Base-by-base conservation (phyloP, 2,797 vertebrate genomes). In the Scomberomorus guttatus region DNA sequence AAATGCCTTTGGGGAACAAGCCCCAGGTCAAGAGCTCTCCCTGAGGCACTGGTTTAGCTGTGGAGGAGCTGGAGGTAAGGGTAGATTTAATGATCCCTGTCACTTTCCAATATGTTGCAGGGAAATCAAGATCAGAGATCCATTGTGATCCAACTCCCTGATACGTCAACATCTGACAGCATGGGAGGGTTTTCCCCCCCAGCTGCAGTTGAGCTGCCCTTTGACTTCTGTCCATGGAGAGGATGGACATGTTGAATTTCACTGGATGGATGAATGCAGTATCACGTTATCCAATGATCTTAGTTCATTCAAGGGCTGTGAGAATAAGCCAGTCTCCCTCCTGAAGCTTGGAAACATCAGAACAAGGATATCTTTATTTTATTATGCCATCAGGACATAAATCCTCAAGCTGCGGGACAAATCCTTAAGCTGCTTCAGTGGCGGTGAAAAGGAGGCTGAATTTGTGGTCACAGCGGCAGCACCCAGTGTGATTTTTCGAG, bases 331-430 rank as follows among this genome's bases (percentile, higher is more conserved):
- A 61, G 71, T 20, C 18, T 72, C 75, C 63, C 50, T 51, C 51
- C 51, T 44, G n/a, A 54, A 70, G 71, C 65, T 54, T 5, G 44
- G 46, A 72, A 77, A 81, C 61, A 66, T 80, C 56, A 68, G 65
- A 77, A 78, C 73, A 73, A 75, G 78, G 75, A 64, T 77, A 79
- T 86, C 81, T 85, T 81, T 70, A 71, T 66, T 89, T 83, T 77
- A 82, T 83, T 76, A 66, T 73, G 72, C 73, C 82, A 80, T 82
- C 65, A 65, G 61, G 83, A 85, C 69, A 65, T 76, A 86, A 89
- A 91, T 88, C 86, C 79, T 63, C 76, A 59, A 76, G 58, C 85
- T 78, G 78, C 3, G 24, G 83, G 83, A 87, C 77, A 90, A 90
- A 91, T 88, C 83, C 85, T 81, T 75, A 82, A 81, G 66, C 77